Conservation (phyloP, 2,888 invertebrate species). For the Esperia sulphurella region DNA sequence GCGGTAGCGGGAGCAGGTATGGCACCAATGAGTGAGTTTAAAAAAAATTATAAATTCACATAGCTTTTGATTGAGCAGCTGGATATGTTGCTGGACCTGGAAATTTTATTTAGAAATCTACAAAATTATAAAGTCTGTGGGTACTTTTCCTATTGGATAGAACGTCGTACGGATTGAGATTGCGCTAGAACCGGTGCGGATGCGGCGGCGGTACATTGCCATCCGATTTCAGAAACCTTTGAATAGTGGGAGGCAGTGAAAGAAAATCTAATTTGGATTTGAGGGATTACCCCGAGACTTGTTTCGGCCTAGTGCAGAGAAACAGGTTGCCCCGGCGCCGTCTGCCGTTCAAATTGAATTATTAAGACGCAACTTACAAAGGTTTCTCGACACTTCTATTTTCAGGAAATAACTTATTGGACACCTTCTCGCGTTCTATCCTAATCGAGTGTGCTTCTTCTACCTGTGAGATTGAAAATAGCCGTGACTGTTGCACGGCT, state of each 20-base stretch:
- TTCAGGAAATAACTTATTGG: constrained; percentile 18
- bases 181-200: constrained; percentile 38
- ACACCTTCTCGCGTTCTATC: neutral
- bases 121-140: neutral
- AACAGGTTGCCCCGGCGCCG: constrained; percentile 41
- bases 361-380: constrained; percentile 35
- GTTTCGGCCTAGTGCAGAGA: constrained; percentile 70
- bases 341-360: constrained; percentile 61
- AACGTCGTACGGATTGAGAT: constrained; percentile 37
- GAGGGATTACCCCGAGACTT: constrained; percentile 72
- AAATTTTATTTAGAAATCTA: neutral
- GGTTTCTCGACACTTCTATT: constrained; percentile 44
- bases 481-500: no score
- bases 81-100: no score
- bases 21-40: no score
- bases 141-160: constrained; percentile 47
- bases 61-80: no score
- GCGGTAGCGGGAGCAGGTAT: no score
- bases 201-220: constrained; percentile 21
- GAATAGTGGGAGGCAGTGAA: constrained; percentile 69
- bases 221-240: constrained; percentile 48
- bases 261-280: constrained; percentile 79
- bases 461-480: no score
- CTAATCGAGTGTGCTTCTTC: neutral
- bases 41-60: no score